phyloP scores from a whole-genome alignment of 1,140 invertebrate genomes.

The Octopus sinensis region DNA sequence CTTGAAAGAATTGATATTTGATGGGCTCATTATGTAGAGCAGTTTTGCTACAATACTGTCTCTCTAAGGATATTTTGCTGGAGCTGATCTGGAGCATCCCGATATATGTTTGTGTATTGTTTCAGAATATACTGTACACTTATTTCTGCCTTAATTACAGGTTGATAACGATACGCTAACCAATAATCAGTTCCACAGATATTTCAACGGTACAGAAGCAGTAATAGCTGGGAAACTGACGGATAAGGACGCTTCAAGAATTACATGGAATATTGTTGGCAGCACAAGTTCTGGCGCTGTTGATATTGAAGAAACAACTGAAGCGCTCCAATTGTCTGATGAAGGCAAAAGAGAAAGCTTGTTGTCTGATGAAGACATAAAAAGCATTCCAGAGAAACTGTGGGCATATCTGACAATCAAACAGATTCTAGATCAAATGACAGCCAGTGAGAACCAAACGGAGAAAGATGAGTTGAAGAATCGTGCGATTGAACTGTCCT shows the following conservation, averaged over 20 bases:
- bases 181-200: conserved; percentile 34
- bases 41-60: too few species aligned
- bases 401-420: conserved; percentile 72
- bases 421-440: conserved; percentile 62
- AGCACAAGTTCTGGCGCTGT: conserved; percentile 19
- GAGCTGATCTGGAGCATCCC: too few species aligned
- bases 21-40: too few species aligned
- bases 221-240: conserved; percentile 43
- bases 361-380: conserved; percentile 19
- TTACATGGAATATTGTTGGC: conserved; percentile 25
- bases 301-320: conserved; percentile 11
- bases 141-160: background rate
- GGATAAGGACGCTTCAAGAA: conserved; percentile 11
- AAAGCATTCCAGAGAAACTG: conserved; percentile 62
- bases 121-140: too few species aligned
- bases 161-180: conserved; percentile 42
- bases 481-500: conserved; percentile 27
- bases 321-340: background rate
- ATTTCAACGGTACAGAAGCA: conserved; percentile 47
- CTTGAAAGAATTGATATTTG: too few species aligned
- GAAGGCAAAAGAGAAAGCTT: background rate
- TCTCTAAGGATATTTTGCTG: too few species aligned
- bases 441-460: conserved; percentile 20
- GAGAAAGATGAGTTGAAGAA: conserved; percentile 26
- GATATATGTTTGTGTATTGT: too few species aligned